Base-by-base conservation (phyloP, 2,113 vertebrate genomes). In the Heterotilapia buettikoferi region DNA sequence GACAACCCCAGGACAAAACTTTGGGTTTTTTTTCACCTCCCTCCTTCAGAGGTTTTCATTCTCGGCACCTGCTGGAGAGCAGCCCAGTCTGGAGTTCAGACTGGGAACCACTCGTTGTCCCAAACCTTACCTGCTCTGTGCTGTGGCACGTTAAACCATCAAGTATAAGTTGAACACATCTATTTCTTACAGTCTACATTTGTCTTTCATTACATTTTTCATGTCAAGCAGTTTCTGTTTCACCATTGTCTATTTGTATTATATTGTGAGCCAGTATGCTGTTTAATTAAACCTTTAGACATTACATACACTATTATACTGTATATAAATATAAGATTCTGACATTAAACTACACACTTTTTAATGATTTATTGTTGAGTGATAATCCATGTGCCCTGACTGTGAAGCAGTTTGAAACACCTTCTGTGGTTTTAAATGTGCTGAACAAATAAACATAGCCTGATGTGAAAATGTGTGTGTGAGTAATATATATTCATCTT, bases 101-200 rank as follows among this genome's bases (percentile, higher is more conserved):
- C 21, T 56, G 14, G 26, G 57, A 61, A 61, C 26, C 57, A 31
- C 57, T 2, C 1, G 57, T 61, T 61, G 14, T 6, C 26, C 57
- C 57, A 10, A 61, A 61, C 5, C 57, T 31, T 61, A 61, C 57
- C 1, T 31, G 26, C 57, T 33, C 14, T 61, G 3, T 18, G 29
- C 57, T 3, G 3, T 1, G 29, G 29, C 0, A 18, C 1, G 1
- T 61, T 61, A 61, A 31, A 61, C 14, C 57, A 31, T 31, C 57
- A 61, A 61, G 0, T 31, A 18, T 31, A 31, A 61, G 14, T 0
- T 31, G 5, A 61, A 31, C 0, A 61, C 2, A 0, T 61, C 57
- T 61, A 61, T 61, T 31, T 61, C 57, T 61, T 61, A 61, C 14
- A 61, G 26, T 61, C 14, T 31, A 31, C 26, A 31, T 61, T 61